These are phyloP conservation scores for Panopea generosa DNA, from an alignment of 2,888 invertebrate species.

Conservation along the genomic window DNA sequence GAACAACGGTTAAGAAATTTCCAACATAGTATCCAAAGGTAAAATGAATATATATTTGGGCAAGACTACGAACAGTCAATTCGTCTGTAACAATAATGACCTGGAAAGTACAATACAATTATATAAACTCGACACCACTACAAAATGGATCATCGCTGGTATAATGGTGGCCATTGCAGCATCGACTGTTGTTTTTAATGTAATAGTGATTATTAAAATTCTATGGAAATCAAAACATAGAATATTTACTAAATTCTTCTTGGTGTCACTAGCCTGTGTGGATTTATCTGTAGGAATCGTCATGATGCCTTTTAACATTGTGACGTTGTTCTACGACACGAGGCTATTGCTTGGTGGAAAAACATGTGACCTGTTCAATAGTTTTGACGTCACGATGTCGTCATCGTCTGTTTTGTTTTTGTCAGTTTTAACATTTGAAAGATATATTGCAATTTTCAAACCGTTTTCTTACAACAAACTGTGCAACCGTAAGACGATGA, in stretches of 20 bases:
- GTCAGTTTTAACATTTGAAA: constrained; percentile 29
- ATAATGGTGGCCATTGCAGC: neutral
- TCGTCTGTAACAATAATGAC: too few relatives aligned
- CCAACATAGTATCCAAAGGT: too few relatives aligned
- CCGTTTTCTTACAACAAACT: constrained; percentile 31
- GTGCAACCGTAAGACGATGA: constrained; percentile 18
- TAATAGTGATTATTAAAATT: neutral
- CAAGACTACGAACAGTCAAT: too few relatives aligned
- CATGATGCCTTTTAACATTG: constrained; percentile 41
- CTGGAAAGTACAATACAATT: too few relatives aligned
- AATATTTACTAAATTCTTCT: constrained; percentile 35
- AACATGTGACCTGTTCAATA: constrained; percentile 34
- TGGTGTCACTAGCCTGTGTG: constrained; percentile 32
- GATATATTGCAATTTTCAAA: constrained; percentile 37
- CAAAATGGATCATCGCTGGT: too few relatives aligned
- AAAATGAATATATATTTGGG: too few relatives aligned
- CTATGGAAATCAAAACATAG: constrained; percentile 24
- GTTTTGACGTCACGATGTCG: too few relatives aligned
- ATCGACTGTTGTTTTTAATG: neutral
- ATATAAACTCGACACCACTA: too few relatives aligned
- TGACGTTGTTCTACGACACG: constrained; percentile 14
- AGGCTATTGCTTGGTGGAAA: constrained; percentile 7
- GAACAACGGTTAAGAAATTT: too few relatives aligned
- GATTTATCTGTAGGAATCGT: constrained; percentile 38
- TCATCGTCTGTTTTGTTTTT: constrained; percentile 41